Base-by-base conservation (phyloP, 2,113 vertebrate genomes). In the Bubo blakistoni region DNA sequence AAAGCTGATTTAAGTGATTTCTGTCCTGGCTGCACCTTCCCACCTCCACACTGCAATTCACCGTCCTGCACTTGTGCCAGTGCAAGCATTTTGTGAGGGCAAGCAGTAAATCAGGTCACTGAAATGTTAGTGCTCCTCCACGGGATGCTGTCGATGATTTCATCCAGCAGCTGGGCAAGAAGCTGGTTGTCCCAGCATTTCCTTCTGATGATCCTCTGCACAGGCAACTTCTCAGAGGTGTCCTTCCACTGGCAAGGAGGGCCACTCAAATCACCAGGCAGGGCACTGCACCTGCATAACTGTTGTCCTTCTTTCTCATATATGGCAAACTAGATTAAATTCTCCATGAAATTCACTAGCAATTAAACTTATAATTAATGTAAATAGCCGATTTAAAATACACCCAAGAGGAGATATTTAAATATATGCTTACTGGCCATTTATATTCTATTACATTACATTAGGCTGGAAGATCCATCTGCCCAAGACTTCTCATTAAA, bases 341-440 rank as follows among this genome's bases (percentile, higher is more conserved):
- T 96, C 51, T n/a, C 80, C 20, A 19, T 59, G 22, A 88, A 95
- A 81, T 88, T 90, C 86, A 63, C 42, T 51, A 59, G 63, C 79
- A 96, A 61, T 94, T 93, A 88, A 86, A 81, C 12, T 90, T 44
- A 47, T 81, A 91, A 93, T 93, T 87, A 82, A 82, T 85, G 84
- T 82, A 93, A 94, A 95, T 76, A 88, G 74, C 40, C 66, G 85
- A 93, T 94, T 94, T 85, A 85, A 95, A 95, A 73, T 85, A 91
- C 42, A 72, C 62, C 78, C 91, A 80, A 69, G 87, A 96, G 89
- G 70, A 85, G 61, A n/a, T 95, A 81, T 82, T 96, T 91, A 87
- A 92, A 96, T 95, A 71, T 22, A 65, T 40, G 29, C 24, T 85
- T 76, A 69, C 34, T 94, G 90, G 62, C 82, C 87, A 90, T 95